A percentile compares a stretch with the other conserved stretches of the same genome.
These are phyloP conservation scores for Morpho deidamia DNA, from an alignment of 2,888 invertebrate genomes.

Conservation along the genomic window DNA sequence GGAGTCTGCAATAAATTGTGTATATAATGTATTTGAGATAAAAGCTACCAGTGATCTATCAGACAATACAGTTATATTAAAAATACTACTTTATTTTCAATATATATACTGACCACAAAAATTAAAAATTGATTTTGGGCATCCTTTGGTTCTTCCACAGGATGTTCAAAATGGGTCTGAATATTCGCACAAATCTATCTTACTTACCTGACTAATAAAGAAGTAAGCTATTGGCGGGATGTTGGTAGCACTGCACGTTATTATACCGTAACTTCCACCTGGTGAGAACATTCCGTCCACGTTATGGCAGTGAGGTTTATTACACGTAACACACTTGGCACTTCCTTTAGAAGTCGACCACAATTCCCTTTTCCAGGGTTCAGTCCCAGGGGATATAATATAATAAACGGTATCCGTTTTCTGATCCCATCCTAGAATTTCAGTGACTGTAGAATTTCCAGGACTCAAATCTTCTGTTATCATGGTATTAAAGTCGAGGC, in stretches of 20 bases:
- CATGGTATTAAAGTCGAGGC: constrained; percentile 47
- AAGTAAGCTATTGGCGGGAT: constrained; percentile 62
- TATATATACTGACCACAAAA: too few relatives aligned
- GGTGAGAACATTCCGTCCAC: constrained; percentile 80
- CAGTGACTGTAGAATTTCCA: constrained; percentile 79
- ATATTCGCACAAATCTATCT: too few relatives aligned
- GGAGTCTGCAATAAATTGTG: too few relatives aligned
- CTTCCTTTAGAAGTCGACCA: constrained; percentile 75
- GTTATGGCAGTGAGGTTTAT: constrained; percentile 80
- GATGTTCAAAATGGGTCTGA: too few relatives aligned
- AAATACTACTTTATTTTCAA: too few relatives aligned
- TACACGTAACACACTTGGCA: constrained; percentile 81
- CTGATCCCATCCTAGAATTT: constrained; percentile 81
- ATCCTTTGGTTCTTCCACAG: not conserved
- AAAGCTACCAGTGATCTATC: too few relatives aligned
- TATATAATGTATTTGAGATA: too few relatives aligned
- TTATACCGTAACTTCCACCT: constrained; percentile 47
- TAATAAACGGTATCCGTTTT: constrained; percentile 81
- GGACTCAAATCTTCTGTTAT: constrained; percentile 66
- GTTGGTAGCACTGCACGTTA: constrained; percentile 54
- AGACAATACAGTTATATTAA: too few relatives aligned
- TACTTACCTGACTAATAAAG: constrained; percentile 60
- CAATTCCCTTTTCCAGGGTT: constrained; percentile 85
- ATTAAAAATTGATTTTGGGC: not conserved
- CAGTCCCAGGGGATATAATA: constrained; percentile 79